Percentiles rank a stretch among this genome's conserved stretches.
phyloP scores from a whole-genome alignment of 2,113 vertebrate genomes.

The Platanista minor region DNA sequence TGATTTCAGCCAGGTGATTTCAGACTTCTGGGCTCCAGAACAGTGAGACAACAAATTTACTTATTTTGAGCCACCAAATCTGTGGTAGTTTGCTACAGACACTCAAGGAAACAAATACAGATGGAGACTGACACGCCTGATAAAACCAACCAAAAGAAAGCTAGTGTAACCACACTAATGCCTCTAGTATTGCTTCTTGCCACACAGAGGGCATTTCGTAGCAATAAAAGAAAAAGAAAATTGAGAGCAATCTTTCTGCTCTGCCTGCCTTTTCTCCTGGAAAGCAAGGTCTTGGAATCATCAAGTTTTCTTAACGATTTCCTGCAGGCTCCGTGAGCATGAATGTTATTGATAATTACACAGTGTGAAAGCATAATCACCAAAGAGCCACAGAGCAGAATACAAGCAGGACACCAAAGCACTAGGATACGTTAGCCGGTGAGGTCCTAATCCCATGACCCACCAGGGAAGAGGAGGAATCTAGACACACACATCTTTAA shows the following conservation, averaged over 20 bases:
- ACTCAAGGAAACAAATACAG: background rate
- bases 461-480: background rate
- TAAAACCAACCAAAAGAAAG: background rate
- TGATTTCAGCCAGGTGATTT: background rate
- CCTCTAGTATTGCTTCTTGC: background rate
- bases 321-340: background rate
- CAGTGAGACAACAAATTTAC: background rate
- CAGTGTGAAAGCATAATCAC: background rate
- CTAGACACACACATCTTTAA: background rate
- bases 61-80: background rate
- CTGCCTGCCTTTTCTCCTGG: background rate
- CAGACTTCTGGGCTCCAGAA: background rate
- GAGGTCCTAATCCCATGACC: background rate
- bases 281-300: background rate
- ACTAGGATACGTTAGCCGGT: background rate
- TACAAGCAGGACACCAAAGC: background rate
- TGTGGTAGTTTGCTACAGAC: background rate
- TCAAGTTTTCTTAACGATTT: background rate
- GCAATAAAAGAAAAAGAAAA: background rate
- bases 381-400: background rate
- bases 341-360: background rate
- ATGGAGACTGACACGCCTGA: background rate
- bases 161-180: background rate
- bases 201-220: background rate
- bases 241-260: background rate